These are phyloP conservation scores for Drosophila seguyi DNA, from an alignment of 1,140 invertebrate species.

Conservation along the genomic window DNA sequence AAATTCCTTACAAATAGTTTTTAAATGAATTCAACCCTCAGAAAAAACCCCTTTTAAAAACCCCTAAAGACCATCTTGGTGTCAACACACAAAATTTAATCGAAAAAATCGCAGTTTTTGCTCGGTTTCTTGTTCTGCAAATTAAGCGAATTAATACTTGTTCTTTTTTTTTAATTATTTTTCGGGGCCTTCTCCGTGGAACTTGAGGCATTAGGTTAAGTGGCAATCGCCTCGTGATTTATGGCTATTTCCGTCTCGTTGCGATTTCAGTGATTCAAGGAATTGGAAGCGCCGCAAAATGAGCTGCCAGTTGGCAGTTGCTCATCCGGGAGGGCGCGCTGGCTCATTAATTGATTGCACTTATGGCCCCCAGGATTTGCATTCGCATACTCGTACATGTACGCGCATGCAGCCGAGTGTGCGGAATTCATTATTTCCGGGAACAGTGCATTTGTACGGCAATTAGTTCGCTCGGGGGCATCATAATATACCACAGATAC, in stretches of 20 bases:
- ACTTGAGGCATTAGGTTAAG: constrained; percentile 68
- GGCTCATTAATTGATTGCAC: constrained; percentile 78
- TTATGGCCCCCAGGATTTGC: constrained; percentile 69
- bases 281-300: constrained; percentile 85
- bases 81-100: neutral
- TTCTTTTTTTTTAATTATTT: neutral
- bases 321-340: constrained; percentile 26
- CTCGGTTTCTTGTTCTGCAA: constrained; percentile 6
- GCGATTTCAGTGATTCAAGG: constrained; percentile 83
- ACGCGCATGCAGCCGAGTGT: constrained; percentile 30
- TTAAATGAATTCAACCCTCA: neutral
- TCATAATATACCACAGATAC: constrained; percentile 55
- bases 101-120: neutral
- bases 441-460: constrained; percentile 84
- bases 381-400: constrained; percentile 35
- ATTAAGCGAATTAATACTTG: constrained; percentile 9
- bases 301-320: constrained; percentile 74
- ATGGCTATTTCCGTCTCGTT: constrained; percentile 82
- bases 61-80: neutral
- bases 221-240: constrained; percentile 78
- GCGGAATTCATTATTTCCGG: constrained; percentile 83
- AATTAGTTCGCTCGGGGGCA: constrained; percentile 76
- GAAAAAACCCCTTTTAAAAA: neutral
- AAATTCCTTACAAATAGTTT: too few relatives aligned
- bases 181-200: constrained; percentile 1